phyloP scores from a whole-genome alignment of 2,113 vertebrate species.

The Sceloporus tristichus region DNA sequence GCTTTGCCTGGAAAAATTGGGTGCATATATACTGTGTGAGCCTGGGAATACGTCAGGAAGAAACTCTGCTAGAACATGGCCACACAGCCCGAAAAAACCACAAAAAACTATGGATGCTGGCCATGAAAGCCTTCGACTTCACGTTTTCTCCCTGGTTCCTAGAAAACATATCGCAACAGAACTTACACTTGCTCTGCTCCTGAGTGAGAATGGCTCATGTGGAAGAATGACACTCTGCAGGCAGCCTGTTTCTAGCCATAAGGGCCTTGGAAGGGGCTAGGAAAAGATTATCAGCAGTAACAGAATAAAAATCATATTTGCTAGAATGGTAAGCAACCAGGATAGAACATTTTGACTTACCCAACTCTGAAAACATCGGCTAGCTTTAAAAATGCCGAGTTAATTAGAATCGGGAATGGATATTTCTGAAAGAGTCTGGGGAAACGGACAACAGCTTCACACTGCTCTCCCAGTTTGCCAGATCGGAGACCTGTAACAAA shows the following conservation, averaged over 20 bases:
- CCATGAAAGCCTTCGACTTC: no score
- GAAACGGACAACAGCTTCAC: constrained; percentile 96
- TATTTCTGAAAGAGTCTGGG: constrained; percentile 98
- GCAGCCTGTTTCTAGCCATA: not conserved
- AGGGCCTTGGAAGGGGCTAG: not conserved
- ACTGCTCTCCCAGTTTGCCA: constrained; percentile 96
- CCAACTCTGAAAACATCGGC: constrained; percentile 97
- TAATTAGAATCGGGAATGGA: constrained; percentile 97
- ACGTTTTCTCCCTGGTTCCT: not conserved
- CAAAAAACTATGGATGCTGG: no score
- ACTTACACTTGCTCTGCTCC: not conserved
- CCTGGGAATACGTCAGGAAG: no score
- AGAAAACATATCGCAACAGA: not conserved
- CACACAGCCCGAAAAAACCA: no score
- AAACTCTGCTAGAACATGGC: no score
- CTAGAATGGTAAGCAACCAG: rapidly evolving
- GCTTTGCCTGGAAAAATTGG: no score
- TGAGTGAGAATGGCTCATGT: not conserved
- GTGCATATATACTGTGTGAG: no score
- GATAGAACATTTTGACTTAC: constrained; percentile 72
- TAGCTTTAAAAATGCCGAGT: constrained; percentile 95
- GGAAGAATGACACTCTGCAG: not conserved
- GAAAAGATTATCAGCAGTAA: not conserved
- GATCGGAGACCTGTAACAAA: constrained; percentile 86
- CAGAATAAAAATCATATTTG: rapidly evolving